Conservation (phyloP, 2,113 vertebrate genomes). For the Macquaria australasica region DNA sequence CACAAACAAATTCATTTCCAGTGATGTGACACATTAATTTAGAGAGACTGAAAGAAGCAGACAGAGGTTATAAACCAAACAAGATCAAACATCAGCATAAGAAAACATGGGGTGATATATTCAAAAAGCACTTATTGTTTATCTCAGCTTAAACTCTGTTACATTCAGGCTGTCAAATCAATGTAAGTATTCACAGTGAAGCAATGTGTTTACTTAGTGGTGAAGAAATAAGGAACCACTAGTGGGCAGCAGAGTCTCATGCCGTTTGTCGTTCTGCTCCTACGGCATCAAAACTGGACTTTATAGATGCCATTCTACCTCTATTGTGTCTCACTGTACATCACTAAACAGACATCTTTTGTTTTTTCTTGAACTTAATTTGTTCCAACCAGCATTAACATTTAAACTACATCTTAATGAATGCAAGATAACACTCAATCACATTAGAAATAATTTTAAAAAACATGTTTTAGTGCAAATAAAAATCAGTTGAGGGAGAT, state of each 20-base stretch:
- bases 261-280: background rate
- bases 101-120: background rate
- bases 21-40: background rate
- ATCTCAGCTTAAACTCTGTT: background rate
- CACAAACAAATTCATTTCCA: background rate
- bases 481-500: background rate
- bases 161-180: background rate
- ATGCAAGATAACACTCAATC: background rate
- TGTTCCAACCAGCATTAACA: background rate
- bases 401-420: background rate
- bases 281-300: constrained; percentile 7
- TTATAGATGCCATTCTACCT: constrained; percentile 17
- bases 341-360: constrained; percentile 29
- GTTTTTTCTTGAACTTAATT: background rate
- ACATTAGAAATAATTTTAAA: background rate
- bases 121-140: background rate
- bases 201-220: background rate
- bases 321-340: constrained; percentile 18
- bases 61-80: background rate
- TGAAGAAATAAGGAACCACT: constrained; percentile 60
- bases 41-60: constrained; percentile 9
- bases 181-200: background rate
- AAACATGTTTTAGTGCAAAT: background rate
- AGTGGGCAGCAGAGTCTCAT: constrained; percentile 78
- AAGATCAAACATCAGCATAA: background rate